Base-by-base conservation (phyloP, 1,140 invertebrate species). In the Amphibalanus amphitrite region DNA sequence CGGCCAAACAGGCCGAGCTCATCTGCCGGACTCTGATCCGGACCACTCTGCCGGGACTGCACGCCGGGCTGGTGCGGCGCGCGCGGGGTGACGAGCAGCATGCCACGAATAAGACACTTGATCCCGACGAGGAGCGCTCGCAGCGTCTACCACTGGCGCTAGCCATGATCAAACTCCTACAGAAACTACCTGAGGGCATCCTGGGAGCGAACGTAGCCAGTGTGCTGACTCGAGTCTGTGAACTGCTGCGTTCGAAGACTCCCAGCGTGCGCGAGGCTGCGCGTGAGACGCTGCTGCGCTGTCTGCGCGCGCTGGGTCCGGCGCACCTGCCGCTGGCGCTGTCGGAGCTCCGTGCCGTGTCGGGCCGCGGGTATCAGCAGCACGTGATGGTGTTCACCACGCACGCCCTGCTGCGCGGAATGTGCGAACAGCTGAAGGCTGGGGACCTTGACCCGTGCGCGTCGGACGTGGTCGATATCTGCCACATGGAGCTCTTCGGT, bases 301-400 rank as follows among this genome's bases (percentile, higher is more conserved):
- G 65, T 25, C 26, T 67, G 26, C 65, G 65, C 28, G 1, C n/a
- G 17, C 65, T 67, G 65, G 65, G 28, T 26, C 8, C 65, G 10
- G 65, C 65, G 6, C n/a, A 28, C 65, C 65, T 26, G 65, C 26
- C 65, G 28, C 26, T 67, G 65, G 65, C 65, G 8, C 26, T 28
- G 65, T n/a, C 28, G 3, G 15, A 3, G 17, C 28, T 67, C n/a
- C 65, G 65, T 26, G 47, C 47, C 6, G 47, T 20, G 13, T 59
- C 47, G 6, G 47, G 47, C 47, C 47, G 47, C 6, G 47, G 47
- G 13, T 59, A 59, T 20, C 47, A 59, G 47, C 75, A 84, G 28
- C 84, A 86, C 77, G 82, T 86, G 1, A 76, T 86, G 72, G 81
- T 79, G 69, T 85, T 78, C 74, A 84, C 84, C 0, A 78, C 85